A percentile compares a stretch with the other conserved stretches of the same genome.
Evolutionary conservation across 1,140 invertebrate genomes (phyloP).

Genomic region (Armadillidium nasatum): DNA sequence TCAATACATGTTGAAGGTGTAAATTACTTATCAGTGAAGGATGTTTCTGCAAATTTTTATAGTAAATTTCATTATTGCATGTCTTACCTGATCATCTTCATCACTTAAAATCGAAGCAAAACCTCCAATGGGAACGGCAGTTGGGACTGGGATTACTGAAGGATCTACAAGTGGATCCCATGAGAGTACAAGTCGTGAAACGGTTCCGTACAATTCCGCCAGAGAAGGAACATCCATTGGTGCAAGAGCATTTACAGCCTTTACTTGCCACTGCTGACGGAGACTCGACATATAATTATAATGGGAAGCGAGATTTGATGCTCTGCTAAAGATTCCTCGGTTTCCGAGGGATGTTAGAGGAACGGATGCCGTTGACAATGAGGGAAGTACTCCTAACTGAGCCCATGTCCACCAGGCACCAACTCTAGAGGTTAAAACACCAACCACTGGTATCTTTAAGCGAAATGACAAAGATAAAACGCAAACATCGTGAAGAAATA

Average conservation of each 20-base stretch:
- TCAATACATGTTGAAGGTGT: too few relatives aligned
- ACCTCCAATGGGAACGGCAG: not conserved
- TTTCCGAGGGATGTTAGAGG: slow-evolving; percentile 21
- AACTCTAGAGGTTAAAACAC: slow-evolving; percentile 28
- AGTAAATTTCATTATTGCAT: too few relatives aligned
- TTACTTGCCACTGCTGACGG: slow-evolving; percentile 27
- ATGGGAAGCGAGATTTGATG: slow-evolving; percentile 22
- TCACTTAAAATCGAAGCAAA: not conserved
- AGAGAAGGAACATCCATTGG: not conserved
- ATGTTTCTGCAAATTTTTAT: too few relatives aligned
- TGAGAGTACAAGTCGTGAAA: not conserved
- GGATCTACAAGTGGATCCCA: slow-evolving; percentile 2
- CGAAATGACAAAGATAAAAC: slow-evolving; percentile 16
- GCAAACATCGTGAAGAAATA: slow-evolving; percentile 35
- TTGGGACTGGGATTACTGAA: not conserved
- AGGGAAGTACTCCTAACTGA: slow-evolving; percentile 25
- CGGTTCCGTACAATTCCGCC: not conserved
- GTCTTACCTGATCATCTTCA: not conserved
- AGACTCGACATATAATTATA: slow-evolving; percentile 30
- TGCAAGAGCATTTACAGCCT: slow-evolving; percentile 6
- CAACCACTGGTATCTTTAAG: slow-evolving; percentile 22
- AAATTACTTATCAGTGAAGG: too few relatives aligned
- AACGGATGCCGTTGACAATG: slow-evolving; percentile 18
- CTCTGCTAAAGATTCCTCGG: slow-evolving; percentile 8
- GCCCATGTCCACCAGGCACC: slow-evolving; percentile 36